phyloP scores from a whole-genome alignment of 2,113 vertebrate species.

The Actinemys pallida region DNA sequence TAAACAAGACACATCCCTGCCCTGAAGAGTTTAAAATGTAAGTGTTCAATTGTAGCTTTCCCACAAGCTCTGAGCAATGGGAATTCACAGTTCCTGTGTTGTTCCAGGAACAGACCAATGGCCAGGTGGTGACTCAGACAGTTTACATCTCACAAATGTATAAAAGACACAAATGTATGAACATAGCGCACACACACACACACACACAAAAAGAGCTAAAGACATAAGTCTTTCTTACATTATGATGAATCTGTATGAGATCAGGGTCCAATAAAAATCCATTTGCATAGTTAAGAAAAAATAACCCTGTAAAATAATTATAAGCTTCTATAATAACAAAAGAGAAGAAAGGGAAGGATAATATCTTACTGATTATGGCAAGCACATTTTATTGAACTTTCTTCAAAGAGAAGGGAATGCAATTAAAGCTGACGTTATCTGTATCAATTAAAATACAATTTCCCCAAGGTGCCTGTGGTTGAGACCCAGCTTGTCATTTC shows the following conservation, averaged over 20 bases:
- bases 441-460: background rate
- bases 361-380: background rate
- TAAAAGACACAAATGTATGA: background rate
- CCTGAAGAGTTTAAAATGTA: background rate
- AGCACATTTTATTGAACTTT: background rate
- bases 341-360: background rate
- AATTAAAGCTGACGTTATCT: background rate
- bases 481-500: background rate
- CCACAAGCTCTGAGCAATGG: background rate
- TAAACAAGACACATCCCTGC: background rate
- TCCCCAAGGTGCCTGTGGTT: background rate
- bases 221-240: background rate
- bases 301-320: background rate
- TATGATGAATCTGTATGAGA: background rate
- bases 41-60: background rate
- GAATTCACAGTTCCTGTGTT: background rate
- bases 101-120: background rate
- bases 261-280: background rate
- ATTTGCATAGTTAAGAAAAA: background rate
- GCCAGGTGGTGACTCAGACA: background rate
- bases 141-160: background rate
- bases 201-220: background rate
- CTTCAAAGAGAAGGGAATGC: background rate
- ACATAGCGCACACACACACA: background rate
- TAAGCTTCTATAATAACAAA: background rate